Evolutionary conservation across 2,888 invertebrate genomes (phyloP).

Genomic region (Lasioglossum lativentre): DNA sequence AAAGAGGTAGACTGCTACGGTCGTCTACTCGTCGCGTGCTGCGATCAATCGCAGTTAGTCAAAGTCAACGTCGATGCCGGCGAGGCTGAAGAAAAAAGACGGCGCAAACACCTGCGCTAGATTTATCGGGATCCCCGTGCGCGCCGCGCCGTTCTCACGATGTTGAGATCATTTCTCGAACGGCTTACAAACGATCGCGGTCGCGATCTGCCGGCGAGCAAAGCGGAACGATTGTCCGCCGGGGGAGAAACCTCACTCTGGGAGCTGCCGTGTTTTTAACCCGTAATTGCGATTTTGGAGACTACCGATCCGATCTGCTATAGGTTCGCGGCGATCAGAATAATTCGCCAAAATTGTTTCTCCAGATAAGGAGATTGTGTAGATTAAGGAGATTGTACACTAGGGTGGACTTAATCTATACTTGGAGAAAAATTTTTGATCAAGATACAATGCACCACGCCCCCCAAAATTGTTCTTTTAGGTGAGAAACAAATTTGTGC

Average conservation of each 20-base stretch:
- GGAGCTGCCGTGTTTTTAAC: background rate
- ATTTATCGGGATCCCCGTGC: slow-evolving; percentile 34
- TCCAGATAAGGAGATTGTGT: too few relatives aligned
- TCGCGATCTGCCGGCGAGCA: background rate
- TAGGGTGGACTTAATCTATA: too few relatives aligned
- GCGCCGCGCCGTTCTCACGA: slow-evolving; percentile 48
- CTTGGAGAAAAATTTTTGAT: too few relatives aligned
- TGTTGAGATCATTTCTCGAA: slow-evolving; percentile 14
- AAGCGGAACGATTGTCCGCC: background rate
- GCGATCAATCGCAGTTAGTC: slow-evolving; percentile 44
- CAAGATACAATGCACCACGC: too few relatives aligned
- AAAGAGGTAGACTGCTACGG: background rate
- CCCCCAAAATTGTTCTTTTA: too few relatives aligned
- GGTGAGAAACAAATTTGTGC: too few relatives aligned
- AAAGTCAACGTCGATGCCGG: slow-evolving; percentile 40
- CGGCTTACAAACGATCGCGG: slow-evolving; percentile 1
- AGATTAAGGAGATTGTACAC: too few relatives aligned
- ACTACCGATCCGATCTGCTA: background rate
- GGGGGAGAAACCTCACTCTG: background rate
- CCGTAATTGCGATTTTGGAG: background rate
- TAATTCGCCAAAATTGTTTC: too few relatives aligned
- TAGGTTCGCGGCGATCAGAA: background rate
- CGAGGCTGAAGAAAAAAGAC: background rate
- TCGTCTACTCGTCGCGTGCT: slow-evolving; percentile 6
- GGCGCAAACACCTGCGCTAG: slow-evolving; percentile 41